phyloP scores from a whole-genome alignment of 2,888 invertebrate species.

The Orthosia cruda region DNA sequence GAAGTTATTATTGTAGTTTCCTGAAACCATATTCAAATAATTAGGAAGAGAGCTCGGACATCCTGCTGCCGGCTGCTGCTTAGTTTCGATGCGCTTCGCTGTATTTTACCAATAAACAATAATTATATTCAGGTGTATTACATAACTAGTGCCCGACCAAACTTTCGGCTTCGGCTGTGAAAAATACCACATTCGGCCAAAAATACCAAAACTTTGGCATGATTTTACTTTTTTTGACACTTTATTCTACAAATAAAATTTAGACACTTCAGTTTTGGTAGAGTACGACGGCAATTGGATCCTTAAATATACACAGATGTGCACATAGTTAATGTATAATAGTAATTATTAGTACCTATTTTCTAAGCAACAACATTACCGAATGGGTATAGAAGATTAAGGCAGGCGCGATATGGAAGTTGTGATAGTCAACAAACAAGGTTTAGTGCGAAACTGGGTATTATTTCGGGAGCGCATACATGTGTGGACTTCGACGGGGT shows the following conservation, averaged over 20 bases:
- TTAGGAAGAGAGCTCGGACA: not conserved
- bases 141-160: not conserved
- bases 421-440: slow-evolving; percentile 29
- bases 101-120: not conserved
- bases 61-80: too few species aligned
- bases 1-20: not conserved
- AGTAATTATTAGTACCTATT: too few species aligned
- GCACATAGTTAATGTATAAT: too few species aligned
- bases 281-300: too few species aligned
- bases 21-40: slow-evolving; percentile 6
- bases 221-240: too few species aligned
- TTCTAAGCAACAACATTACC: too few species aligned
- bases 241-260: too few species aligned
- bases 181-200: too few species aligned
- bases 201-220: too few species aligned
- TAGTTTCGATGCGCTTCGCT: not conserved
- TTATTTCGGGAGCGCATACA: slow-evolving; percentile 1
- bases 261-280: too few species aligned
- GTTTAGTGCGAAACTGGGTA: not conserved
- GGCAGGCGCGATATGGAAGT: slow-evolving; percentile 9
- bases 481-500: not conserved
- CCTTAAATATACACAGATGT: not conserved
- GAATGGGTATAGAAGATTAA: not conserved
- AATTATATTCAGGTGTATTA: not conserved
- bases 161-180: too few species aligned